phyloP scores from a whole-genome alignment of 2,113 vertebrate species.

The Tragelaphus imberbis region DNA sequence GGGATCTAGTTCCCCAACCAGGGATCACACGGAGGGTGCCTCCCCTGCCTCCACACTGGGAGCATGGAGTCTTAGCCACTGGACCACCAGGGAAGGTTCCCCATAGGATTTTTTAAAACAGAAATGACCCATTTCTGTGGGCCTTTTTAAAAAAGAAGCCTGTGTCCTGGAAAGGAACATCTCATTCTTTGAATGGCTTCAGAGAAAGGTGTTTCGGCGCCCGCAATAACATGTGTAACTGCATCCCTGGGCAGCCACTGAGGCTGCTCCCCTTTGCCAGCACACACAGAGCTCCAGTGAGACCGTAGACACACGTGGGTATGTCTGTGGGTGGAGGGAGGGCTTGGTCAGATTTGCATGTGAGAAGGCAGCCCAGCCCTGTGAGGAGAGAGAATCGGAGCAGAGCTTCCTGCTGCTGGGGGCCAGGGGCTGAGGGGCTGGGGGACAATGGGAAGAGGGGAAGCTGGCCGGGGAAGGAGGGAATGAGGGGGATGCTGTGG shows the following conservation, averaged over 20 bases:
- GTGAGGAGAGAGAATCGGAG: neutral
- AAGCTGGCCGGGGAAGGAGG: neutral
- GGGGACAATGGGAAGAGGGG: neutral
- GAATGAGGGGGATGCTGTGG: neutral
- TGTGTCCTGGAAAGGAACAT: neutral
- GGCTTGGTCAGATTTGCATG: neutral
- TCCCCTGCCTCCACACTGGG: neutral
- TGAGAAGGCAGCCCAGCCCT: neutral
- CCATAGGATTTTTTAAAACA: neutral
- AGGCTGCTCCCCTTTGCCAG: neutral
- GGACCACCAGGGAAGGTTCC: neutral
- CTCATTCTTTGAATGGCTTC: neutral
- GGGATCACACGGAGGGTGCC: neutral
- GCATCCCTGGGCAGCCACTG: neutral
- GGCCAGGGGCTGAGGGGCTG: neutral
- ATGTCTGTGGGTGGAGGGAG: neutral
- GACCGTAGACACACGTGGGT: neutral
- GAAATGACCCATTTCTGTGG: neutral
- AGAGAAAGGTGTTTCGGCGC: neutral
- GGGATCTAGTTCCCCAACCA: neutral
- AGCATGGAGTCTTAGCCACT: neutral
- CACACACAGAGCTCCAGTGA: neutral
- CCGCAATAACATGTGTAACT: rapidly evolving
- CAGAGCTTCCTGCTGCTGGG: neutral
- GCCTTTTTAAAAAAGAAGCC: neutral